A percentile compares a stretch with the other conserved stretches of the same genome.
phyloP scores from a whole-genome alignment of 1,140 invertebrate genomes.

The Neodiprion pinetum region DNA sequence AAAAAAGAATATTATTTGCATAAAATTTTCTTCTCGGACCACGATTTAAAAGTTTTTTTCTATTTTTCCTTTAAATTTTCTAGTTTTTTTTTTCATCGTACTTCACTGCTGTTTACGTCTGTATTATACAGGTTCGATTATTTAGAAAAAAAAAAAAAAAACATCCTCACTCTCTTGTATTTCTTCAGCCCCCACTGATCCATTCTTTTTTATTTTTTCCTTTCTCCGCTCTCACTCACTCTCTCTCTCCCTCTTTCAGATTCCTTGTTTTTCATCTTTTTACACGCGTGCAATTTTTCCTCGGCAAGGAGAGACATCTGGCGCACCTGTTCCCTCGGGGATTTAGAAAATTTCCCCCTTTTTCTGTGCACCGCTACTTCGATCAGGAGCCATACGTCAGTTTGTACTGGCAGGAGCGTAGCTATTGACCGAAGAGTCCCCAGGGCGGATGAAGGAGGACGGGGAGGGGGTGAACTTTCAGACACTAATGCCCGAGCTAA shows the following conservation, averaged over 20 bases:
- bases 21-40: too few relatives aligned
- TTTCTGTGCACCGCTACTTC: slow-evolving; percentile 35
- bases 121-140: too few relatives aligned
- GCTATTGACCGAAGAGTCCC: slow-evolving; percentile 7
- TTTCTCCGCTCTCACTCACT: not conserved
- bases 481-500: slow-evolving; percentile 9
- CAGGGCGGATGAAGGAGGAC: not conserved
- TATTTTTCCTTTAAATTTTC: not conserved
- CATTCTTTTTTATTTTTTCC: not conserved
- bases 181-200: slow-evolving; percentile 1
- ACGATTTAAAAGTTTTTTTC: not conserved
- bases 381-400: slow-evolving; percentile 55
- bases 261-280: not conserved
- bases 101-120: not conserved
- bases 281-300: not conserved
- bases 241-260: not conserved
- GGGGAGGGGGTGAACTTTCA: slow-evolving; percentile 8
- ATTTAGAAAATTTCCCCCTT: not conserved
- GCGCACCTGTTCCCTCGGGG: slow-evolving; percentile 1
- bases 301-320: not conserved
- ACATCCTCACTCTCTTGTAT: slow-evolving; percentile 3
- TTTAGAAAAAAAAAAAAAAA: too few relatives aligned
- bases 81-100: not conserved
- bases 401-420: slow-evolving; percentile 27
- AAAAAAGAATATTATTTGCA: too few relatives aligned